Evolutionary conservation across 2,113 vertebrate genomes (phyloP), one percentile per base, ranked within the genome.

Genomic region (Sinocyclocheilus grahami): DNA sequence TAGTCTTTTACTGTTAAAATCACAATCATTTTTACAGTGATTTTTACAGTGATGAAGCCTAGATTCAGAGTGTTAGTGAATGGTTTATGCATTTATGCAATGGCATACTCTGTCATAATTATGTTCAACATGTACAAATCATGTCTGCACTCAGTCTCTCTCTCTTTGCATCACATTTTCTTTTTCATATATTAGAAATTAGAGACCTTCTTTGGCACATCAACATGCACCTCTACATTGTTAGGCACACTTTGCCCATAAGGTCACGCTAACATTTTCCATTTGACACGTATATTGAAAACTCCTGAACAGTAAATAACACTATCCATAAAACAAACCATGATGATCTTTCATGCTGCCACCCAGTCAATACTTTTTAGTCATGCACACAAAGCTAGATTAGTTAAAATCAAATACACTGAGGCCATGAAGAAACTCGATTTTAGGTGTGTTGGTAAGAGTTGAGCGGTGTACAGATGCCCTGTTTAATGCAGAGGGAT

Each of bases 351-450:
- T 82, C 62, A 82, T 82, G 79, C 79, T 67, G 24, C 62, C 46
- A 82, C 8, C 24, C 42, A 48, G 62, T 82, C 79, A 81, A 65
- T 81, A 65, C 60, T 48, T 48, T 67, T 65, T 65, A 81, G 79
- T 81, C 79, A 81, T 81, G 60, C 79, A 81, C 79, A 65, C 60
- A 82, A 67, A 67, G 16, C 79, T 82, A 20, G 42, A 82, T 82
- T 48, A 51, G 4, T 67, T 65, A 5, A 30, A 82, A 82, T 82
- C 42, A 65, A 82, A 82, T 82, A 51, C 4, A 46, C 16, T 39
- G 8, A 48, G 74, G 62, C 60, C 79, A 14, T 51, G 42, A 67
- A 48, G 9, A 67, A 67, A 8, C 10, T 51, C 30, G 60, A 82
- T 81, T 81, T 48, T 3, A 48, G 12, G 18, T 62, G 62, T 79